phyloP scores from a whole-genome alignment of 1,140 invertebrate species.

The Eupristina koningsbergeri region DNA sequence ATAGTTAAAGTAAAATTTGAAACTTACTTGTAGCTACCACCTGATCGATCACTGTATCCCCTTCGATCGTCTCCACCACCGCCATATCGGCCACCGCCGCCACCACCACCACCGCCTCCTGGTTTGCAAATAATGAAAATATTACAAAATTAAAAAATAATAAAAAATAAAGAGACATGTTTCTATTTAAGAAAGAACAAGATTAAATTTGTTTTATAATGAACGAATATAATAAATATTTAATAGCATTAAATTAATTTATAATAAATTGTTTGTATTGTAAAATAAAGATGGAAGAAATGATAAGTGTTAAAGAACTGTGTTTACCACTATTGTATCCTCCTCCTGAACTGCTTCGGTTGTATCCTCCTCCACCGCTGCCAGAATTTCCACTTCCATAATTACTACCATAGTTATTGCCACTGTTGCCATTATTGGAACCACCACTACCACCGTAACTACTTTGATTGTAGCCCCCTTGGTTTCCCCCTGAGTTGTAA shows the following conservation, averaged over 20 bases:
- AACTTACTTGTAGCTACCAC: constrained; percentile 71
- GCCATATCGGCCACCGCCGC: constrained; percentile 67
- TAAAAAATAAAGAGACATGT: too few species aligned
- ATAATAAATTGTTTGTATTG: too few species aligned
- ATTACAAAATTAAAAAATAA: too few species aligned
- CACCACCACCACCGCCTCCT: constrained; percentile 63
- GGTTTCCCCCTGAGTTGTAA: constrained; percentile 61
- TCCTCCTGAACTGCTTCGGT: constrained; percentile 57
- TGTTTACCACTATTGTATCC: constrained; percentile 46
- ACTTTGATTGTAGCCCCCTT: constrained; percentile 72
- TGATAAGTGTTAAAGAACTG: not conserved
- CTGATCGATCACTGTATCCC: constrained; percentile 71
- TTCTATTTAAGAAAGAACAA: too few species aligned
- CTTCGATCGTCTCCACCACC: constrained; percentile 73
- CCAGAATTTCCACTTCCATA: constrained; percentile 57
- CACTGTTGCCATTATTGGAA: constrained; percentile 65
- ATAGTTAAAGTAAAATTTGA: constrained; percentile 9
- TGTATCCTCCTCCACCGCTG: constrained; percentile 69
- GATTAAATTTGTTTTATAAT: too few species aligned
- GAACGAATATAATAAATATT: too few species aligned
- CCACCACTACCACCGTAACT: constrained; percentile 71
- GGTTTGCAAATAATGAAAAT: not conserved
- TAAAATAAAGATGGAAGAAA: too few species aligned
- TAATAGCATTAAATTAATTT: too few species aligned
- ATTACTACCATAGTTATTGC: constrained; percentile 59